Evolutionary conservation across 2,888 invertebrate genomes (phyloP), one percentile per base, ranked within the genome.

Genomic region (Myathropa florea): DNA sequence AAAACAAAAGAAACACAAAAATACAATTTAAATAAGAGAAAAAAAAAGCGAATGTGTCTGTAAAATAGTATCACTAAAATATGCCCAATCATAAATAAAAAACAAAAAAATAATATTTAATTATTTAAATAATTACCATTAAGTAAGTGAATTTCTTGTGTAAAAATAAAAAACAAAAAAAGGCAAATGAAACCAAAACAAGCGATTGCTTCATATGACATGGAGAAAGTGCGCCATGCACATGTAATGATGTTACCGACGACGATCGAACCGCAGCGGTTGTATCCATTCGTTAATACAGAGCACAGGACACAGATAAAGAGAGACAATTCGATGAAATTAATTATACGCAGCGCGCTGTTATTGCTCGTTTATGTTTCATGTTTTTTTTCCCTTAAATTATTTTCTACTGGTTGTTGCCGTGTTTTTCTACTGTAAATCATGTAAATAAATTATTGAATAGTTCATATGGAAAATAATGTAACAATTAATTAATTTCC

Each of bases 401-500:
- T 53, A 4, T 57, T 57, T 57, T 60, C n/a, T 9, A 10, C 57
- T 12, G 57, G 14, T 3, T 57, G 24, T 26, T 4, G 18, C 59
- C 14, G 9, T 55, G 10, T 64, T 18, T 28, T 26, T 65, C 76
- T 70, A 68, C 59, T 82, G 85, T 85, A 73, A 85, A 85, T 81
- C 61, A 68, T 85, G 85, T 85, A 82, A 85, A 85, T 85, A 85
- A 68, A 77, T 85, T 67, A 72, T 61, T 72, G 77, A 82, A 73
- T 65, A 85, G 72, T 76, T 85, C 72, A 72, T 73, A 72, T 82
- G 68, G 68, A 82, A 84, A 84, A 81, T 65, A 76, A 76, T 84
- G 81, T 81, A 81, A 75, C 80, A 76, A 84, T 81, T 84, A 84
- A 84, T 84, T 85, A 77, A 82, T 85, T 77, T 82, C 53, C 67